Percentiles rank a stretch among this genome's conserved stretches.
These are phyloP conservation scores for Liopterus haemorrhoidalis DNA, from an alignment of 2,888 invertebrate species.

Conservation along the genomic window DNA sequence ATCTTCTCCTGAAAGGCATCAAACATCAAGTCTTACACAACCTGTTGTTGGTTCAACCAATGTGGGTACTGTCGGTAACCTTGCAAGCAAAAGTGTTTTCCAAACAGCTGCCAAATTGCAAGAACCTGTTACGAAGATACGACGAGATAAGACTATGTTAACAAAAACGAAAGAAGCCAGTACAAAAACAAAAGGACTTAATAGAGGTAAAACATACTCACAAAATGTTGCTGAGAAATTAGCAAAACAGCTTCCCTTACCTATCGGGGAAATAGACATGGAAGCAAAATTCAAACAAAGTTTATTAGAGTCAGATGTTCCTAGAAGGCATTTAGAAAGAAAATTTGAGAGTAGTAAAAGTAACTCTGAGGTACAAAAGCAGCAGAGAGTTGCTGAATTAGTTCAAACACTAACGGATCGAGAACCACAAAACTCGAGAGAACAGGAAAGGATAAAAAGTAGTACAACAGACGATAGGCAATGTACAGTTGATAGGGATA, in stretches of 20 bases:
- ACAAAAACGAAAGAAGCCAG: slow-evolving; percentile 41
- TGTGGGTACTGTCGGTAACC: slow-evolving; percentile 54
- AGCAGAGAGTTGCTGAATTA: slow-evolving; percentile 33
- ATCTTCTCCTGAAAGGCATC: slow-evolving; percentile 4
- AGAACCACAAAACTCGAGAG: slow-evolving; percentile 20
- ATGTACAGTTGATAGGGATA: slow-evolving; percentile 20
- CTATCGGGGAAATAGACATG: slow-evolving; percentile 47
- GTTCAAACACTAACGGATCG: slow-evolving; percentile 34
- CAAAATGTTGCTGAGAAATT: slow-evolving; percentile 52
- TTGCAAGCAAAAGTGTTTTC: slow-evolving; percentile 6
- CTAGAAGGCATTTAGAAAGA: slow-evolving; percentile 26
- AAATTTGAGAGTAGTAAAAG: slow-evolving; percentile 17
- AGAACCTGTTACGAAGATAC: slow-evolving; percentile 29
- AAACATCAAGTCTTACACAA: slow-evolving; percentile 2
- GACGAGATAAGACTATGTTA: slow-evolving; percentile 28
- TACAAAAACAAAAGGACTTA: slow-evolving; percentile 42
- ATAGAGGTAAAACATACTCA: slow-evolving; percentile 53
- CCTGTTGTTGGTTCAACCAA: slow-evolving; percentile 60
- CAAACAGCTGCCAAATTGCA: slow-evolving; percentile 30
- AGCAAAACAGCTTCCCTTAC: slow-evolving; percentile 43
- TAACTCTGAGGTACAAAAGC: slow-evolving; percentile 19
- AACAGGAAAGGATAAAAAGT: slow-evolving; percentile 26
- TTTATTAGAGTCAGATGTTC: slow-evolving; percentile 46
- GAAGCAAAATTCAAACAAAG: slow-evolving; percentile 57
- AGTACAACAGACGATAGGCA: slow-evolving; percentile 28